phyloP scores from a whole-genome alignment of 1,140 invertebrate species.

The Arion vulgaris region DNA sequence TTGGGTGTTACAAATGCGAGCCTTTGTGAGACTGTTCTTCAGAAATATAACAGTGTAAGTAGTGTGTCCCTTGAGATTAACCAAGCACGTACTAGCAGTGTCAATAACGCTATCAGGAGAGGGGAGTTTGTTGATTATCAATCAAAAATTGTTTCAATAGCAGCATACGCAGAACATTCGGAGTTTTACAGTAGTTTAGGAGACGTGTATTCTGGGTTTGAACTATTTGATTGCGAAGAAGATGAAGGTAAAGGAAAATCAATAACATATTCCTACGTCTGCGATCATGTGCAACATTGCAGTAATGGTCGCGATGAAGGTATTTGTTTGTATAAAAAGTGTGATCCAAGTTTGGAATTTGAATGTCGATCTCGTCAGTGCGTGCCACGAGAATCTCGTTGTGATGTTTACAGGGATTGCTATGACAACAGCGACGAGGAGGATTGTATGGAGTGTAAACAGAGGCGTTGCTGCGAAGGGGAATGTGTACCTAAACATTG shows the following conservation, averaged over 20 bases:
- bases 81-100: background rate
- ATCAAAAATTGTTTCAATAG: background rate
- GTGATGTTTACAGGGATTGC: constrained; percentile 9
- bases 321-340: no score
- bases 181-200: background rate
- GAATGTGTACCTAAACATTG: background rate
- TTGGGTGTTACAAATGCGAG: background rate
- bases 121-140: background rate
- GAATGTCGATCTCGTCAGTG: background rate
- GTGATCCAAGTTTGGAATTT: background rate
- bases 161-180: background rate
- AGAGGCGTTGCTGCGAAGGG: background rate
- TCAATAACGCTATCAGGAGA: background rate
- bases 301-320: background rate
- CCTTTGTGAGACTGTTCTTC: background rate
- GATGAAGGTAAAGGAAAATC: background rate
- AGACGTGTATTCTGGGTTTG: background rate
- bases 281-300: background rate
- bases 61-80: background rate
- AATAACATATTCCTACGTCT: background rate
- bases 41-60: background rate
- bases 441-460: background rate
- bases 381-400: background rate
- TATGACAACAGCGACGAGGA: background rate
- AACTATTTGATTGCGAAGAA: background rate